phyloP scores from a whole-genome alignment of 2,113 vertebrate species.

The Setophaga coronata region DNA sequence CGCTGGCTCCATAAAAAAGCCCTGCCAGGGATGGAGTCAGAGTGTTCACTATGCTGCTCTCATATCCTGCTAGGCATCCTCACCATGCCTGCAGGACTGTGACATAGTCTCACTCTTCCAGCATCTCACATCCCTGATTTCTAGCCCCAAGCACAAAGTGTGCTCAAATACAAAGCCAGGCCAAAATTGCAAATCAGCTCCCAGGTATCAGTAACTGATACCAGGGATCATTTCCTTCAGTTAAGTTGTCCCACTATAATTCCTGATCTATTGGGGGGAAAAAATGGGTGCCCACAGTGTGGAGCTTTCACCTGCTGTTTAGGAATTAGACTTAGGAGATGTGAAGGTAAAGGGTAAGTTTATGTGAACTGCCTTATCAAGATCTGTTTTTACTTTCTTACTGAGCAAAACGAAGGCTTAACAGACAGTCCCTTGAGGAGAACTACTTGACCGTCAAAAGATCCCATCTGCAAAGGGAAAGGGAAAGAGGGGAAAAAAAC shows the following conservation, averaged over 20 bases:
- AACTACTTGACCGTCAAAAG: background rate
- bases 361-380: background rate
- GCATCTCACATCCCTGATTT: background rate
- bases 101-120: background rate
- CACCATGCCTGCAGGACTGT: accelerated
- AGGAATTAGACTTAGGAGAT: background rate
- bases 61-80: background rate
- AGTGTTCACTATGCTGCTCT: background rate
- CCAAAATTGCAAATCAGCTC: background rate
- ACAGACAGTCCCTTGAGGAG: background rate
- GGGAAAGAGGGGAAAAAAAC: too few relatives aligned
- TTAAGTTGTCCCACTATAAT: background rate
- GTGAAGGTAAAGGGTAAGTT: background rate
- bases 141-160: background rate
- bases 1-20: background rate
- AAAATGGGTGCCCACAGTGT: background rate
- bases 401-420: background rate
- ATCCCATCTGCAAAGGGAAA: background rate
- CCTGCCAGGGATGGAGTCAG: background rate
- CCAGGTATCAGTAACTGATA: background rate
- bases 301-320: background rate
- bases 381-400: background rate
- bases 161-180: background rate
- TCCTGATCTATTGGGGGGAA: background rate
- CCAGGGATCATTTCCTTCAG: background rate